Evolutionary conservation across 2,113 vertebrate species (phyloP), one percentile per base, ranked within the genome.

Genomic region (Polyodon spathula): DNA sequence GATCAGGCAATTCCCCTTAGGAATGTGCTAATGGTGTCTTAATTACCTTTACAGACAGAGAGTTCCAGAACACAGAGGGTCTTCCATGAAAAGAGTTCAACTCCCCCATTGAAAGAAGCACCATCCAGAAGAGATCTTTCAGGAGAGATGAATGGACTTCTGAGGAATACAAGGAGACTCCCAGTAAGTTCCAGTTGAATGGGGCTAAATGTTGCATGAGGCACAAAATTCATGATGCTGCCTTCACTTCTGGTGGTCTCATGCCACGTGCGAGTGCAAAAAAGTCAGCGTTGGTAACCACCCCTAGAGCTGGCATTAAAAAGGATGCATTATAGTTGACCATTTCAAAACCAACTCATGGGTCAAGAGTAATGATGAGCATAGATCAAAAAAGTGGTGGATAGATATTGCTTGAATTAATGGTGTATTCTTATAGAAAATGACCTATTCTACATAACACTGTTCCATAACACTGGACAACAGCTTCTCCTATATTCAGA

Each of bases 11-110:
- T 43, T 58, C 63, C 43, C 56, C 61, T 59, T 11, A 64, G 61
- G 61, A 61, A 54, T 61, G 58, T 52, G 53, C 42, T 54, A 62
- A 68, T 62, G 52, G 56, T 40, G 53, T 37, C 52, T 65, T 65
- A 68, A 63, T 58, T 37, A 37, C 37, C 40, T 48, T 54, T 11
- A 59, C 16, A 62, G 56, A 54, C 52, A 17, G 56, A 39, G 51
- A n/a, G 53, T 10, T 40, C 55, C 53, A 55, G n/a, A 55, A 55
- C 10, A 17, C 53, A 8, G 16, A 65, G 57, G 61, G 58, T 55
- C 52, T 59, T 59, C 42, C 42, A 50, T 37, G 42, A 50, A 57
- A 37, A 27, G 15, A 11, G 50, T 8, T 40, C 39, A 38, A 48
- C 44, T 58, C 57, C 59, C 59, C 40, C 38, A 50, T 40, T 9